These are phyloP conservation scores for Aphaenogaster floridana DNA, from an alignment of 1,140 invertebrate species.

Conservation along the genomic window DNA sequence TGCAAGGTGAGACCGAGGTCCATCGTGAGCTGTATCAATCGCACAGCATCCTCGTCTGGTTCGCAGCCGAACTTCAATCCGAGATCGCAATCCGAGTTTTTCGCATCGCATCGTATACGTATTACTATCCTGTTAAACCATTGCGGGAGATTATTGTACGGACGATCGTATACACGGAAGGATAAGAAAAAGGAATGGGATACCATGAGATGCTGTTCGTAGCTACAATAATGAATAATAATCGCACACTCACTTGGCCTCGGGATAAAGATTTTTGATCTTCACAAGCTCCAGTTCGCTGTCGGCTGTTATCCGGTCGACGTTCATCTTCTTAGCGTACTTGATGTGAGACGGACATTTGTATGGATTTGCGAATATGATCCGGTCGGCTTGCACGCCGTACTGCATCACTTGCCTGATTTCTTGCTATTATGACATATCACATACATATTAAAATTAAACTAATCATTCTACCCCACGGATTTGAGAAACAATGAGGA, in stretches of 20 bases:
- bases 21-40: conserved; percentile 92
- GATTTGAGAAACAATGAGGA: background rate
- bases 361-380: conserved; percentile 99
- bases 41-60: conserved; percentile 91
- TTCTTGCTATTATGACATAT: conserved; percentile 87
- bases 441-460: conserved; percentile 1
- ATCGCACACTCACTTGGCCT: conserved; percentile 91
- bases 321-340: conserved; percentile 92
- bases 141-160: background rate
- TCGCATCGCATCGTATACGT: conserved; percentile 95
- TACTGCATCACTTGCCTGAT: conserved; percentile 89
- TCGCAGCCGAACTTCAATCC: conserved; percentile 98
- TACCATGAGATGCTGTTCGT: background rate
- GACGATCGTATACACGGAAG: background rate
- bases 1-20: conserved; percentile 91
- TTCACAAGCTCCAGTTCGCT: conserved; percentile 97
- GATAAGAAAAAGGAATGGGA: background rate
- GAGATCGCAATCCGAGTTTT: conserved; percentile 91
- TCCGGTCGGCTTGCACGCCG: conserved; percentile 90
- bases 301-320: conserved; percentile 97
- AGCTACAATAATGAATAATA: conserved; percentile 7
- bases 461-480: background rate
- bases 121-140: conserved; percentile 91
- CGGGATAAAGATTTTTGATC: conserved; percentile 93
- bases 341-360: conserved; percentile 96